Percentiles rank a stretch among this genome's conserved stretches.
These are phyloP conservation scores for Aurelia aurita DNA, from an alignment of 30 jellyfish, hydroid and myxozoan genomes.

Conservation along the genomic window DNA sequence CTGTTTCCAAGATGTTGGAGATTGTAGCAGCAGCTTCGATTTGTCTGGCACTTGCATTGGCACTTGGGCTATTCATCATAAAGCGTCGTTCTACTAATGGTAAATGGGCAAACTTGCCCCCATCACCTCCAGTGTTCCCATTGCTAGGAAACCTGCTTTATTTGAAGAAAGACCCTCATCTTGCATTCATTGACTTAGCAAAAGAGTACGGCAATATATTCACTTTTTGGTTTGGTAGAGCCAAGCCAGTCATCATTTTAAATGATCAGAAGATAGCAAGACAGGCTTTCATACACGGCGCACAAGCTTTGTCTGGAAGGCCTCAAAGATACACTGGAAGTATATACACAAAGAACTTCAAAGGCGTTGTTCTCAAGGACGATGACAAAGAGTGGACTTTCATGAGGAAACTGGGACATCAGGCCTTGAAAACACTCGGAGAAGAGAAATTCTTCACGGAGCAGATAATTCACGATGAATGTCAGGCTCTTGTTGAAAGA, in stretches of 20 bases:
- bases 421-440: constrained; percentile 51
- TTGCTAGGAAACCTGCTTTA: constrained; percentile 62
- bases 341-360: constrained; percentile 60
- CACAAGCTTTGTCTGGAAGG: constrained; percentile 68
- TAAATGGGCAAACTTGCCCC: constrained; percentile 64
- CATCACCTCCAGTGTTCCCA: constrained; percentile 74
- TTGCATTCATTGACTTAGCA: constrained; percentile 28
- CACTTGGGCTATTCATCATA: constrained; percentile 1
- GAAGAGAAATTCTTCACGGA: constrained; percentile 44
- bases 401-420: constrained; percentile 57
- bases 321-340: constrained; percentile 72
- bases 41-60: constrained; percentile 2
- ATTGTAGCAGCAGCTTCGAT: not conserved
- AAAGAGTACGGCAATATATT: constrained; percentile 57
- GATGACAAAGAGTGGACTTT: constrained; percentile 41
- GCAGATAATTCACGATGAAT: constrained; percentile 48
- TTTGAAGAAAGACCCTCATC: constrained; percentile 47
- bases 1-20: not conserved
- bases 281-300: constrained; percentile 67
- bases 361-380: constrained; percentile 66
- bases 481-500: constrained; percentile 50
- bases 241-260: constrained; percentile 67
- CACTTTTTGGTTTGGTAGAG: constrained; percentile 78
- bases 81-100: not conserved
- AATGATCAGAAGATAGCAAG: constrained; percentile 72